Evolutionary conservation across 2,113 vertebrate species (phyloP), one percentile per base, ranked within the genome.

Genomic region (Misgurnus mizolepis): DNA sequence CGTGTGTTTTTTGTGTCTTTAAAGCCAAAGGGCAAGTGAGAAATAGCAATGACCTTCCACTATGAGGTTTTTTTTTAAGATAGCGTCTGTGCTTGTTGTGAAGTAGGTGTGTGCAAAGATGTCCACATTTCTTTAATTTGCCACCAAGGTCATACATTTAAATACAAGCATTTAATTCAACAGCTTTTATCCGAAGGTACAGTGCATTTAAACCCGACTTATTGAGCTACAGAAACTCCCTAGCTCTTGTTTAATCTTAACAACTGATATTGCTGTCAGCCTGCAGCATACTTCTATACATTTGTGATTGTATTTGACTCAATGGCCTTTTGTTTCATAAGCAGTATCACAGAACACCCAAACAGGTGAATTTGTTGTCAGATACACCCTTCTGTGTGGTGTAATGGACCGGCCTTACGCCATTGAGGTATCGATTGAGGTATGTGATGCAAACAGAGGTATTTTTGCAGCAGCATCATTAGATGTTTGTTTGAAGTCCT

Each of bases 391-490:
- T 18, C 5, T 5, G 55, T 34, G 49, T 17, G 14, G 5, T n/a
- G 34, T 18, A 14, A 15, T 5, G 7, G 14, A n/a, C 56, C 12
- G 8, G 40, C 40, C n/a, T 61, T 74, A 27, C 40, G 40, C 27
- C 56, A 64, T 64, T 50, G 58, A 75, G 22, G 22, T 22, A 22
- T 64, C 11, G 58, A 75, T 64, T 49, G 58, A 5, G 7, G 22
- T 49, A 49, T 18, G 47, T 75, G 72, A 75, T 61, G 72, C 72
- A 75, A 75, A 56, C 72, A 27, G 72, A 49, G 60, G 10, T 60
- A 14, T 9, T 64, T 62, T 75, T 75, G 27, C 27, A 64, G 58
- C 58, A 49, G 15, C 3, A 8, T 64, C 56, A 75, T 75, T 50
- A 75, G 43, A 64, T 50, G 58, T 58, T 62, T 62, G 14, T 74